Percentiles rank a stretch among this genome's conserved stretches.
phyloP scores from a whole-genome alignment of 2,797 vertebrate genomes.

The Hoplostethus atlanticus region DNA sequence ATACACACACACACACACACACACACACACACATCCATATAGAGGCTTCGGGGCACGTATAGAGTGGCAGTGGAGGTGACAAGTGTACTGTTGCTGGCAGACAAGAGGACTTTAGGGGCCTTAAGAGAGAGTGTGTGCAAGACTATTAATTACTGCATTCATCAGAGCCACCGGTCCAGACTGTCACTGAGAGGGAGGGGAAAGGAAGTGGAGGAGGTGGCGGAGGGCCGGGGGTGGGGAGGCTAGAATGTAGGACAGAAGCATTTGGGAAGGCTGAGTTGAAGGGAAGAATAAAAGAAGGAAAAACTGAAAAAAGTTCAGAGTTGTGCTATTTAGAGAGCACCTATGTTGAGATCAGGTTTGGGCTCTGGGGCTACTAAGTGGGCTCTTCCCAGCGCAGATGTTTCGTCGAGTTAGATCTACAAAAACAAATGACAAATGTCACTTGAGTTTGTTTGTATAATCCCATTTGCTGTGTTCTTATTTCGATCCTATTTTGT shows the following conservation, averaged over 20 bases:
- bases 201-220: constrained; percentile 36
- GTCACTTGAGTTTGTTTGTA: too few species aligned
- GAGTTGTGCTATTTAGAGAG: not conserved
- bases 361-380: too few species aligned
- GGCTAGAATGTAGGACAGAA: constrained; percentile 29
- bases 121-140: constrained; percentile 55
- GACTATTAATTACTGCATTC: constrained; percentile 82
- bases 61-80: constrained; percentile 76
- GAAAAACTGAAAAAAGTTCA: not conserved
- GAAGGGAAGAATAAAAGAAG: constrained; percentile 10
- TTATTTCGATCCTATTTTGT: too few species aligned
- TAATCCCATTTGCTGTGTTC: too few species aligned
- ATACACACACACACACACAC: constrained; percentile 14
- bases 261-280: constrained; percentile 9
- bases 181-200: constrained; percentile 65
- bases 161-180: constrained; percentile 64
- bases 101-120: constrained; percentile 64
- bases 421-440: too few species aligned
- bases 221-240: constrained; percentile 25
- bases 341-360: not conserved
- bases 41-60: constrained; percentile 51
- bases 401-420: too few species aligned
- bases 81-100: constrained; percentile 71
- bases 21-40: constrained; percentile 2
- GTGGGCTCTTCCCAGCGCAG: too few species aligned